Base-by-base conservation (phyloP, 2,888 invertebrate species). In the Catocala nupta region DNA sequence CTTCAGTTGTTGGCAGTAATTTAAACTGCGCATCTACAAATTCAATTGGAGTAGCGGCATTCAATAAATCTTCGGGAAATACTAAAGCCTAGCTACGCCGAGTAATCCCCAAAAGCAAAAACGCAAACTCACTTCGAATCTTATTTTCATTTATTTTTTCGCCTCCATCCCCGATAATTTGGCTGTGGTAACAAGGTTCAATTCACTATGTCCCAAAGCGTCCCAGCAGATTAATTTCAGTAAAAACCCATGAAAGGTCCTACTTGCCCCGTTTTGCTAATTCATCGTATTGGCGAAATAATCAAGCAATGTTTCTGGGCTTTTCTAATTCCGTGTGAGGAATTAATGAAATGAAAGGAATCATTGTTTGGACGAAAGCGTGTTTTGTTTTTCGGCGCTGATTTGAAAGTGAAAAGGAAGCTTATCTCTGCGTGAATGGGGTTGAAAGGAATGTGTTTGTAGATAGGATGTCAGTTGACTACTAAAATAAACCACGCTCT, bases 221-320 rank as follows among this genome's bases (percentile, higher is more conserved):
- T 72, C 61, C 59, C 54, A 47, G 60, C 56, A 69, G 69, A 77
- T 77, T 77, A 77, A 77, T 75, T 77, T 71, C 25, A 56, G 68
- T 73, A 67, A 77, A 67, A 73, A 75, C 71, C 68, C 61, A 55
- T 71, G 75, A 57, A 73, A 55, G 66, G 73, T 13, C 55, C 33
- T 53, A 11, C 16, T 58, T 56, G 42, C 47, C 64, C 52, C 59
- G 65, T 66, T 77, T 57, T 68, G 73, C 59, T 75, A 77, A 77
- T 77, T 75, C 73, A 75, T 77, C 59, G 51, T 71, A 73, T 77
- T 63, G 75, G 59, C 12, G 55, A 63, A 55, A 59, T 55, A 59
- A 71, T 77, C 68, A 54, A 47, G 59, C 7, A 39, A 63, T 66
- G 54, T 54, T 61, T 12, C 49, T 53, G 52, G 53, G 51, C 55